phyloP scores from a whole-genome alignment of 1,140 invertebrate genomes.

The Caenorhabditis briggsae region DNA sequence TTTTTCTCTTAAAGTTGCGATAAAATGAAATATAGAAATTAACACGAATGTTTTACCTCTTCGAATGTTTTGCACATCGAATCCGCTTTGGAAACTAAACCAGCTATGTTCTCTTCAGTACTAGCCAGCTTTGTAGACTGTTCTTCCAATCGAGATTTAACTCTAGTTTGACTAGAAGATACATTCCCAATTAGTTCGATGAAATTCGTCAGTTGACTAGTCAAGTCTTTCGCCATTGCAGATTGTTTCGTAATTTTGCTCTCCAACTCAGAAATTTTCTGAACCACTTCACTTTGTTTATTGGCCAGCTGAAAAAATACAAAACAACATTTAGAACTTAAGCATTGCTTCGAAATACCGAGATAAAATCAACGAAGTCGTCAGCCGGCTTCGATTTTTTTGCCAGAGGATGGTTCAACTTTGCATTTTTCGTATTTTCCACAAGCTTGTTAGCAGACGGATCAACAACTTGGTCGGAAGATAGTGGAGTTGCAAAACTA shows the following conservation, averaged over 20 bases:
- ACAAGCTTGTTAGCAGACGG: neutral
- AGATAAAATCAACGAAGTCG: neutral
- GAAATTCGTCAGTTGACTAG: neutral
- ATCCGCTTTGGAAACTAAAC: neutral
- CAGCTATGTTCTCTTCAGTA: neutral
- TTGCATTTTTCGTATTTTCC: neutral
- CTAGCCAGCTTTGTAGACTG: neutral
- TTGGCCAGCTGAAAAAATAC: conserved; percentile 22
- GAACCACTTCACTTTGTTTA: conserved; percentile 11
- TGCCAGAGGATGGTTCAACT: neutral
- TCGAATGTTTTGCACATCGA: neutral
- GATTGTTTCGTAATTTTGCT: neutral
- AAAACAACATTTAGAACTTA: neutral
- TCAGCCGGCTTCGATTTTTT: conserved; percentile 1
- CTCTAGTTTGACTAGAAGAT: neutral
- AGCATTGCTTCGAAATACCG: neutral
- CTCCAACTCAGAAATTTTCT: conserved; percentile 17
- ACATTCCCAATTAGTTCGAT: neutral
- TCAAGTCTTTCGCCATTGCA: neutral
- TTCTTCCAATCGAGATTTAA: neutral
- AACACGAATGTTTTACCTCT: neutral
- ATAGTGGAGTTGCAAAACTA: conserved; percentile 14
- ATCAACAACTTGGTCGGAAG: neutral
- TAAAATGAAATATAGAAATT: too few relatives aligned
- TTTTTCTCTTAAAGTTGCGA: neutral